Conservation (phyloP, 2,888 invertebrate species). For the Volucella inanis region DNA sequence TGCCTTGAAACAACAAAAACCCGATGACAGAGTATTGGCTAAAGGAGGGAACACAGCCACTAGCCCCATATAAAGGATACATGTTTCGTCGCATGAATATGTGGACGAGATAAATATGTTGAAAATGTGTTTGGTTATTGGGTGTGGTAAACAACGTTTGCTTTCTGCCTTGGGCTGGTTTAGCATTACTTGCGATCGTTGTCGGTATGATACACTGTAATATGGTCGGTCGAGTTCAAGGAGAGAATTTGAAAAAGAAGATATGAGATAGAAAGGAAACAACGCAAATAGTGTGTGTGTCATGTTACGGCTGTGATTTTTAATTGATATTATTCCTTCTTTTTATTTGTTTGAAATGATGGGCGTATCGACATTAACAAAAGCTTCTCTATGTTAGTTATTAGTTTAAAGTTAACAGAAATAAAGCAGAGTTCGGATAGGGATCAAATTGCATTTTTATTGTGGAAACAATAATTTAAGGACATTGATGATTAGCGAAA, state of each 20-base stretch:
- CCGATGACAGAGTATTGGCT: conserved; percentile 7
- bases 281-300: conserved; percentile 3
- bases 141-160: conserved; percentile 54
- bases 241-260: conserved; percentile 15
- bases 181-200: conserved; percentile 19
- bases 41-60: background rate
- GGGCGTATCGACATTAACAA: background rate
- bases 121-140: conserved; percentile 42
- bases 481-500: no score
- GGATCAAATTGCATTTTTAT: conserved; percentile 11
- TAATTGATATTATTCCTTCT: conserved; percentile 13
- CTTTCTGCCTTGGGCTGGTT: conserved; percentile 30
- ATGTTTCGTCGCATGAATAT: conserved; percentile 2
- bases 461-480: background rate
- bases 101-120: conserved; percentile 28
- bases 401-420: background rate
- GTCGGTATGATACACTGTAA: conserved; percentile 4
- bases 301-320: conserved; percentile 40
- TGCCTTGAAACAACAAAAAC: conserved; percentile 27
- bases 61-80: background rate
- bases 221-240: conserved; percentile 66
- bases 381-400: no score
- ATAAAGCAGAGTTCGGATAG: background rate
- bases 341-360: background rate
- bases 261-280: background rate